A percentile compares a stretch with the other conserved stretches of the same genome.
phyloP scores from a whole-genome alignment of 2,797 vertebrate species.

The Lycodopsis pacificus region DNA sequence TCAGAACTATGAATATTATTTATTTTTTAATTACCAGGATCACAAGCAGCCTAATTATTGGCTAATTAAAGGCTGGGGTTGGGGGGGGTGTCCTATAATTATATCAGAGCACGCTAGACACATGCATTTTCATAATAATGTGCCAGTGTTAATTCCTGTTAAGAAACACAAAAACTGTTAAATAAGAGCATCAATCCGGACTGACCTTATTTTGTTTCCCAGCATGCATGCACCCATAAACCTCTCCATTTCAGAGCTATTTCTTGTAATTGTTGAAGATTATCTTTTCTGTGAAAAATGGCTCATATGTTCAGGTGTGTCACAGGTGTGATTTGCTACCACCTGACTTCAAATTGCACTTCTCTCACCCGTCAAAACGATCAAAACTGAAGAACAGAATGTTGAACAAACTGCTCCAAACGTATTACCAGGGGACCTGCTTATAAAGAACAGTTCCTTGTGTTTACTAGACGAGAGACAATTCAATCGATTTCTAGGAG shows the following conservation, averaged over 20 bases:
- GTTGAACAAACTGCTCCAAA: neutral
- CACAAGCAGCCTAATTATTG: neutral
- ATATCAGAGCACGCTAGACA: neutral
- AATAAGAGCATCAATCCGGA: neutral
- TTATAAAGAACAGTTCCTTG: neutral
- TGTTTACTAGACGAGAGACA: neutral
- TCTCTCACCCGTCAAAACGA: neutral
- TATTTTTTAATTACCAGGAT: neutral
- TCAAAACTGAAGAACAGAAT: neutral
- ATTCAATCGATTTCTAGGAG: neutral
- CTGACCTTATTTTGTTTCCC: neutral
- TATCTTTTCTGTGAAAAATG: neutral
- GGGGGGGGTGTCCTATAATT: neutral
- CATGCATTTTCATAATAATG: neutral
- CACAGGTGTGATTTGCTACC: constrained; percentile 4
- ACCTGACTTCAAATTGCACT: neutral
- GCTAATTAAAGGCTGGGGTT: neutral
- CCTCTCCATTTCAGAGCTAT: neutral
- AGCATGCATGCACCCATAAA: neutral
- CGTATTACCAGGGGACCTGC: too few relatives aligned
- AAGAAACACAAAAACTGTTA: neutral
- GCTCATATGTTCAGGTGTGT: neutral
- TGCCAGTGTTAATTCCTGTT: neutral
- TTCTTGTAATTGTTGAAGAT: neutral
- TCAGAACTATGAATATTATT: neutral